A percentile compares a stretch with the other conserved stretches of the same genome.
Conservation (phyloP, 2,113 vertebrate genomes). For the Microcebus murinus region DNA sequence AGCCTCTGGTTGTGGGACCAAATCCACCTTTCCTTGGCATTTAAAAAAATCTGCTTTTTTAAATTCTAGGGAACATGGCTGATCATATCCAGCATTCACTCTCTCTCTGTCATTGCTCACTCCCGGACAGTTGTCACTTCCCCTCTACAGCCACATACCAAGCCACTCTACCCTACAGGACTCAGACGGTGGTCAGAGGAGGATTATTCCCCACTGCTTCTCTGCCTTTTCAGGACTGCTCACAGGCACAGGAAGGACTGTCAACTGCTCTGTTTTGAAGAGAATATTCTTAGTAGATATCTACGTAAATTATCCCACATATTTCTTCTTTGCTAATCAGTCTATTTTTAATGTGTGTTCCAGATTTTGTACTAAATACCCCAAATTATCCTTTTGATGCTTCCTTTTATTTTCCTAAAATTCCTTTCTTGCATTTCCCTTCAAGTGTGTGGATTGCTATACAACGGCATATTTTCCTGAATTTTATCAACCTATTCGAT, state of each 20-base stretch:
- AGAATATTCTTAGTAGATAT: neutral
- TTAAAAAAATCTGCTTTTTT: neutral
- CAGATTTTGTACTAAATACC: neutral
- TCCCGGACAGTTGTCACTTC: neutral
- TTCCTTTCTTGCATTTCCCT: neutral
- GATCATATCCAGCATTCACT: neutral
- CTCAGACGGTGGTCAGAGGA: neutral
- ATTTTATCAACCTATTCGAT: neutral
- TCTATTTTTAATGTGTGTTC: neutral
- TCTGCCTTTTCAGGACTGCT: neutral
- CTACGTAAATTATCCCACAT: neutral
- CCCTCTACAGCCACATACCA: neutral
- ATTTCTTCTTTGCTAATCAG: slow-evolving; percentile 2
- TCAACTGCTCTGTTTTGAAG: neutral
- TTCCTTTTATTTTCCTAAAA: neutral
- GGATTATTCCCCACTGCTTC: neutral
- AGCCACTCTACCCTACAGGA: neutral
- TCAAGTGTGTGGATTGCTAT: neutral
- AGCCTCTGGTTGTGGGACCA: neutral
- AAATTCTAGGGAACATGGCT: neutral
- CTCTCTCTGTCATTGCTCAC: neutral
- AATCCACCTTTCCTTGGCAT: neutral
- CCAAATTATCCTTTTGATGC: neutral
- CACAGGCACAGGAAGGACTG: neutral
- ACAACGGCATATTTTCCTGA: neutral